A percentile compares a stretch with the other conserved stretches of the same genome.
phyloP scores from a whole-genome alignment of 2,797 vertebrate species.

The Myotis vivesi region DNA sequence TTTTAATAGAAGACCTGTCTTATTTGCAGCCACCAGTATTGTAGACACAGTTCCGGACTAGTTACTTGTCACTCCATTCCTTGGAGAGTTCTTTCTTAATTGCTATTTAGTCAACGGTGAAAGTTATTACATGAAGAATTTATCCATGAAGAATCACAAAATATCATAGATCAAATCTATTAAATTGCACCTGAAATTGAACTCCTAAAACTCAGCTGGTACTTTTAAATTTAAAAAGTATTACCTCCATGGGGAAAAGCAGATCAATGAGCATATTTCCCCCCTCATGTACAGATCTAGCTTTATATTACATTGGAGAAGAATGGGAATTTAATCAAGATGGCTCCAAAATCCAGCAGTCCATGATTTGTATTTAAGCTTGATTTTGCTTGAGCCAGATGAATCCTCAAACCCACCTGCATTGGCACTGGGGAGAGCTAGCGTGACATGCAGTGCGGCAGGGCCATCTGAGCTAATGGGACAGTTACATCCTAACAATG shows the following conservation, averaged over 20 bases:
- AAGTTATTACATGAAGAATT: conserved; percentile 19
- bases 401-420: background rate
- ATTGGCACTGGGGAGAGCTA: conserved; percentile 7
- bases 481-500: background rate
- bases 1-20: background rate
- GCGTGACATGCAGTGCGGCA: background rate
- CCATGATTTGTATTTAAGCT: conserved; percentile 66
- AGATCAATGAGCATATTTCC: conserved; percentile 33
- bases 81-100: background rate
- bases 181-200: background rate
- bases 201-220: conserved; percentile 36
- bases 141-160: conserved; percentile 41
- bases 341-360: conserved; percentile 37
- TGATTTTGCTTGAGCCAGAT: conserved; percentile 68
- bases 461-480: conserved; percentile 47
- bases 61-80: background rate
- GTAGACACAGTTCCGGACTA: background rate
- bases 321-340: conserved; percentile 61
- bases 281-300: conserved; percentile 34
- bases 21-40: background rate
- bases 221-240: conserved; percentile 42
- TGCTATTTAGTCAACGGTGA: background rate
- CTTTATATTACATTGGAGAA: conserved; percentile 67
- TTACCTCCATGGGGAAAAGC: background rate
- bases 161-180: background rate